Base-by-base conservation (phyloP, 2,113 vertebrate genomes). In the Argyrosomus japonicus region DNA sequence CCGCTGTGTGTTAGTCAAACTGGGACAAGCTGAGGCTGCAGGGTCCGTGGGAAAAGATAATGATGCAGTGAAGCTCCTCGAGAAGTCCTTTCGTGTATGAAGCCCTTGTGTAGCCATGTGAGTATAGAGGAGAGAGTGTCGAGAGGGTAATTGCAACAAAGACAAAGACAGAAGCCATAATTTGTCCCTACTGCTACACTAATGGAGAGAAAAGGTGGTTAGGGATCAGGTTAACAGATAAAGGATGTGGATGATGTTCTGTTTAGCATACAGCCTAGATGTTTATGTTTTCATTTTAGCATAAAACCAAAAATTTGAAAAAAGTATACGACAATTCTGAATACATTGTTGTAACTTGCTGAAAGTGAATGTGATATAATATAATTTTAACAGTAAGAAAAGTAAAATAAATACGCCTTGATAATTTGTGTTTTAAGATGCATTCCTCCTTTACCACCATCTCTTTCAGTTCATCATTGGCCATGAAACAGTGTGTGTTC, bases 81-180 rank as follows among this genome's bases (percentile, higher is more conserved):
- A 81, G 80, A 95, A 88, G 84, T 94, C 95, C 93, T 85, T 89
- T 75, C 84, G 83, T 83, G 85, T 91, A 85, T 75, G 85, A 65
- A 79, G 78, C 65, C 56, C 67, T 67, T 17, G 60, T 80, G 79
- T 27, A 61, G 73, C 83, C 79, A 48, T 69, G 84, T 84, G 67
- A 84, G 79, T 48, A 67, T 21, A 65, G 65, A 77, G 82, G 86
- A 82, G 91, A 88, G 84, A 58, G 91, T 72, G 88, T 93, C 93
- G 94, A 87, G 95, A 95, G 95, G 94, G 93, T 94, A 96, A 82
- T 95, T 96, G 95, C 73, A 75, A 88, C 88, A 93, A 91, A 94
- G 84, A 89, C 87, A 92, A 91, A 94, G 94, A 92, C 91, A 82
- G 83, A 88, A 85, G 83, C 90, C 81, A 64, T 94, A 90, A 91